phyloP scores from a whole-genome alignment of 2,797 vertebrate species.

The Leuciscus waleckii region DNA sequence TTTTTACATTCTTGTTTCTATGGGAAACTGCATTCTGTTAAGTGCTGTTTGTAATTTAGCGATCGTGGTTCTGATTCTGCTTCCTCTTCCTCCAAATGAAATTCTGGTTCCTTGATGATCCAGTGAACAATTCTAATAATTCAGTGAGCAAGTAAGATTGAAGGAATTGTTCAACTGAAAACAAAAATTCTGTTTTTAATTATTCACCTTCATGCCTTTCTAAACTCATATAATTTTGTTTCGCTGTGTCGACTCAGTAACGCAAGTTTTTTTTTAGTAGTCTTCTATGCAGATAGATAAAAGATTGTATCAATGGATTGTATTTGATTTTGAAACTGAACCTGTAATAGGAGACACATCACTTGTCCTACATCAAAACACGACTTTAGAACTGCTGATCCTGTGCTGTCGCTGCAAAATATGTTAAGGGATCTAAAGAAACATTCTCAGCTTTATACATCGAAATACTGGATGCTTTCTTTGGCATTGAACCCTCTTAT shows the following conservation, averaged over 20 bases:
- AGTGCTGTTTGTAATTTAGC: not conserved
- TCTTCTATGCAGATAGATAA: slow-evolving; percentile 4
- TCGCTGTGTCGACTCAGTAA: not conserved
- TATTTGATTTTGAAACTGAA: slow-evolving; percentile 20
- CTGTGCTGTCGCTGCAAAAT: slow-evolving; percentile 24
- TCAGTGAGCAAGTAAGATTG: not conserved
- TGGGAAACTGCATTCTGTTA: not conserved
- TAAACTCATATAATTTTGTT: not conserved
- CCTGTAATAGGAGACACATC: slow-evolving; percentile 33
- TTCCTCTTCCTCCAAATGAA: not conserved
- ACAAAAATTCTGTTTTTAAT: not conserved
- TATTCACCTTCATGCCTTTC: not conserved
- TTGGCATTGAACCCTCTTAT: not conserved
- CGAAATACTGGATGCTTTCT: not conserved
- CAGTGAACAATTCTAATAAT: not conserved
- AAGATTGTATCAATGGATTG: slow-evolving; percentile 20
- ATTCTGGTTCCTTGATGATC: not conserved
- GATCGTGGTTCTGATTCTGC: not conserved
- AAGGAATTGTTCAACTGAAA: not conserved
- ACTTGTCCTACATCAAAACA: slow-evolving; percentile 30
- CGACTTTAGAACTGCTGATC: slow-evolving; percentile 40
- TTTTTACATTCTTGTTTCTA: not conserved
- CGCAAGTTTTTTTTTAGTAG: no score
- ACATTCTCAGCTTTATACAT: slow-evolving; percentile 8
- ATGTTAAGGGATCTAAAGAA: slow-evolving; percentile 32